Evolutionary conservation across 2,797 vertebrate species (phyloP), one percentile per base, ranked within the genome.

Genomic region (Epinephelus awoara): DNA sequence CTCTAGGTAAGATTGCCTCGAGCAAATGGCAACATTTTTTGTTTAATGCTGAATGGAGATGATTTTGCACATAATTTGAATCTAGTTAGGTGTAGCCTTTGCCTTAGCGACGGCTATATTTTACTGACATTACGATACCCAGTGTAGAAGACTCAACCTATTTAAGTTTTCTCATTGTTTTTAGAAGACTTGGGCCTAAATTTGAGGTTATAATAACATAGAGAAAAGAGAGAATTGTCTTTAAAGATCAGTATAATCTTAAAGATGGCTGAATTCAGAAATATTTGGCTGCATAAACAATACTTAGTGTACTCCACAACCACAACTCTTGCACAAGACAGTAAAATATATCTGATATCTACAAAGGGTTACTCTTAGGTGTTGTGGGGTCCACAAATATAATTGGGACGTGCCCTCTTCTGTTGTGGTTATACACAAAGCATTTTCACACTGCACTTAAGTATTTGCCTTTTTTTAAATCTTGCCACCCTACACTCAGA

Each of bases 21-120:
- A 76, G 63, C 66, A 56, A 82, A 74, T 19, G 68, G 83, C 83
- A 83, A 71, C 49, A 5, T 65, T 76, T 29, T 42, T 84, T 17
- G 38, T 84, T 86, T 72, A 42, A 82, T 79, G 79, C 74, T 63
- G 77, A 88, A 76, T 44, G 59, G 79, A 73, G 79, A 79, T 73
- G 69, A 77, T 84, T 91, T 92, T 94, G 88, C 90, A 92, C 92
- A 93, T 88, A 25, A 90, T 83, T 86, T 88, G 67, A 88, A 49
- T 74, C 7, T 77, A 84, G 76, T 65, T 84, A 63, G 50, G 65
- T 74, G 66, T 74, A 72, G 86, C 87, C 89, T 77, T 62, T 83
- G 67, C 71, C 59, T 73, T 44, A 58, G 80, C 87, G 77, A 38
- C 9, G 83, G 82, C 85, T 84, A 46, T 71, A 15, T 85, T 86